Base-by-base conservation (phyloP, 2,888 invertebrate species). In the Teinopalpus imperialis region DNA sequence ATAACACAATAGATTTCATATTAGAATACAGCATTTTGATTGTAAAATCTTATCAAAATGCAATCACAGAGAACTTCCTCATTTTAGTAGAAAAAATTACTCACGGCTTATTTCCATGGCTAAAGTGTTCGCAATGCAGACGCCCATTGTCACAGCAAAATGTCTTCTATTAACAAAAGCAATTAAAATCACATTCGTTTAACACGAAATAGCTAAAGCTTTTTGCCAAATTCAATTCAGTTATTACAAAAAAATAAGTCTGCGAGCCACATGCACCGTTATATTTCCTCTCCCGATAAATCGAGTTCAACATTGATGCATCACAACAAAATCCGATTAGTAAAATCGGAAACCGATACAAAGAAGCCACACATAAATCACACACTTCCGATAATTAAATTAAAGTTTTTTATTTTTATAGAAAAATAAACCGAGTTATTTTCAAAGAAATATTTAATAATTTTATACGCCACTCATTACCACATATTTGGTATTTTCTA, bases 21-120 rank as follows among this genome's bases (percentile, higher is more conserved):
- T 40, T n/a, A 21, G 12, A 32, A 32, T 24, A 24, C 24, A 31
- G n/a, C 6, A 14, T n/a, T n/a, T n/a, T n/a, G n/a, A n/a, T 16
- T 0, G n/a, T 9, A 7, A 41, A 23, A 27, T 21, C 16, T 41
- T 40, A 45, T 45, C 46, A 30, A 12, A 12, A 35, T 30, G 30
- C 23, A 50, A 26, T 46, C 43, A 24, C 24, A 36, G 40, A 16
- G 35, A 35, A 35, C 35, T 42, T 41, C 42, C 39, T 36, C n/a
- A 26, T 36, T 6, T 39, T 20, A 24, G 16, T 37, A 18, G 23
- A 44, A 49, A 43, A 37, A 26, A 39, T 18, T 64, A 86, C 86
- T 86, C 66, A 88, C 87, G 83, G 53, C 74, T 81, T 44, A 86
- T 72, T 54, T 88, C 87, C 87, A 87, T 86, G 10, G 86, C 85